Evolutionary conservation across 2,113 vertebrate genomes (phyloP), one percentile per base, ranked within the genome.

Genomic region (Pyxicephalus adspersus): DNA sequence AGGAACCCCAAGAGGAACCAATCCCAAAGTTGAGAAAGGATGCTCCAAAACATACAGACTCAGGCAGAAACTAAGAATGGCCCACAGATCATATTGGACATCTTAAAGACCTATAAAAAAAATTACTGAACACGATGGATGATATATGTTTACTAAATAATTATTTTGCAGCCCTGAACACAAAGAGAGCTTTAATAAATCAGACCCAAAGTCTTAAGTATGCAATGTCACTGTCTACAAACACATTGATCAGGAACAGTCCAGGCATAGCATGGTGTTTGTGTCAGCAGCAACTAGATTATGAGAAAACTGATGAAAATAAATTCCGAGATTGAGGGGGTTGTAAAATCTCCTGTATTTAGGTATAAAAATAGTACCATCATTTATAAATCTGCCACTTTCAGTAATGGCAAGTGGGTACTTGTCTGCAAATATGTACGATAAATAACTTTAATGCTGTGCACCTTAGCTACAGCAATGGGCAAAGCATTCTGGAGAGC

Each of bases 311-410:
- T 1, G 19, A 64, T 63, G 38, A 64, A 64, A 64, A 64, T 51
- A 63, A 34, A 64, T 38, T 64, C 38, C 26, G 29, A n/a, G 18
- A 67, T 3, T 38, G 34, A 25, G 28, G 31, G 38, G 50, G 25
- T 17, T 18, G 23, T 75, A 25, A 60, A 61, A 19, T 75, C n/a
- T 34, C 34, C 57, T 34, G 31, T n/a, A 34, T 31, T 31, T 57
- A 5, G 2, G 28, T 73, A 4, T 58, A 73, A 73, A 73, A 73
- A 73, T 73, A 73, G 70, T 23, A 58, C 52, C 52, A n/a, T 31
- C 20, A 67, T 78, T 67, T 66, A 66, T 57, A 78, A 20, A 4
- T 28, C 50, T 55, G 76, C 26, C 64, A 28, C 23, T 26, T 22
- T 77, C 23, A 26, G 23, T 8, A 50, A 22, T 61, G 28, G 60